Conservation (phyloP, 2,113 vertebrate genomes). For the Dasypus novemcinctus region DNA sequence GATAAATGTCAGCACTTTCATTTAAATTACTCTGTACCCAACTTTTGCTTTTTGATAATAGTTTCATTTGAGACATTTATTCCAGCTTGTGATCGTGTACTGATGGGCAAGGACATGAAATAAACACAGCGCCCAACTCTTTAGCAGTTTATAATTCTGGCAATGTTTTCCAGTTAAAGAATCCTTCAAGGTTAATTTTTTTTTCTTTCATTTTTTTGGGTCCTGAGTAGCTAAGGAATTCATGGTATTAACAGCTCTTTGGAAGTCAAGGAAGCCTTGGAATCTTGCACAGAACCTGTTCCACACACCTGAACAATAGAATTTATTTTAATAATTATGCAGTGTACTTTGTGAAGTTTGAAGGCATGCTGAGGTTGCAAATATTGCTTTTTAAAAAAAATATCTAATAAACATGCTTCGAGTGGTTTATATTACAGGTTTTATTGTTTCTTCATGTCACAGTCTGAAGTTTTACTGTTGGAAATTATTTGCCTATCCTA, state of each 20-base stretch:
- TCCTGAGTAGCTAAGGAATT: conserved; percentile 48
- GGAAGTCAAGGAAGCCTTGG: conserved; percentile 25
- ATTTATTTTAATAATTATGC: conserved; percentile 67
- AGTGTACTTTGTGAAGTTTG: conserved; percentile 25
- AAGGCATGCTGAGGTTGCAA: conserved; percentile 67
- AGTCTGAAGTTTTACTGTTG: conserved; percentile 63
- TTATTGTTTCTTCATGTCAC: conserved; percentile 55
- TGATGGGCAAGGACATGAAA: conserved; percentile 21
- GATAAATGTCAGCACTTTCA: conserved; percentile 37
- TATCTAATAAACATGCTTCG: conserved; percentile 64
- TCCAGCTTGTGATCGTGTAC: not conserved
- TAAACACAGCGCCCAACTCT: not conserved
- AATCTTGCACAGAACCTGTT: conserved; percentile 44
- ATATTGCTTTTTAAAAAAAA: conserved; percentile 46
- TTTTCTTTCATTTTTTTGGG: not conserved
- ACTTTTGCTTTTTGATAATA: conserved; percentile 35
- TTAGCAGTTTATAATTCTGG: conserved; percentile 8
- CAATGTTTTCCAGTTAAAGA: not conserved
- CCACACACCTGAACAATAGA: conserved; percentile 42
- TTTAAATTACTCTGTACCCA: conserved; percentile 27
- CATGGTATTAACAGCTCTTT: conserved; percentile 48
- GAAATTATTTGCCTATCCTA: conserved; percentile 59
- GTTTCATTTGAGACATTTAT: conserved; percentile 48
- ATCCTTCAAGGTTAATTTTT: not conserved
- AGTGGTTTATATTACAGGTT: conserved; percentile 62